These are phyloP conservation scores for Lasioglossum lativentre DNA, from an alignment of 2,888 invertebrate species.

Conservation along the genomic window DNA sequence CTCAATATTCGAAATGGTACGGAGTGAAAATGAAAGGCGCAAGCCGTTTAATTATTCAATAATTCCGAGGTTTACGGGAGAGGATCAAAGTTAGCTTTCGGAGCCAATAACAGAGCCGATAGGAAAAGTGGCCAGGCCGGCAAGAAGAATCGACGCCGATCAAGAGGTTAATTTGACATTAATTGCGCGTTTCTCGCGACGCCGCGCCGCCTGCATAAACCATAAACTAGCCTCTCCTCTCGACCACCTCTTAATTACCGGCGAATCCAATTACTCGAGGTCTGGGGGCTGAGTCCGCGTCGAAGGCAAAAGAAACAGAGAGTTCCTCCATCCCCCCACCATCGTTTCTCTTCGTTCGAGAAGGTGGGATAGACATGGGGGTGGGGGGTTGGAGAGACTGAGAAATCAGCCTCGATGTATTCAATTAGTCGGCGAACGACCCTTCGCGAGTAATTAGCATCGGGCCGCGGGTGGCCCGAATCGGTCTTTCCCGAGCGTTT, in stretches of 20 bases:
- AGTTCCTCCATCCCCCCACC: background rate
- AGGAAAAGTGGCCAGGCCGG: background rate
- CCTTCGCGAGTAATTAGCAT: slow-evolving; percentile 47
- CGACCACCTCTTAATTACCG: slow-evolving; percentile 32
- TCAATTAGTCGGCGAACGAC: slow-evolving; percentile 44
- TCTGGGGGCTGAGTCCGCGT: background rate
- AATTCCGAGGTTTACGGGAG: background rate
- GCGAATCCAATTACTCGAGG: slow-evolving; percentile 46
- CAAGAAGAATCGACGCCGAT: background rate
- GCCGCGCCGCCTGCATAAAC: slow-evolving; percentile 29
- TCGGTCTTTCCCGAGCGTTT: background rate
- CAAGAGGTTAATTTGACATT: slow-evolving; percentile 34
- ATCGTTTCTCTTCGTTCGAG: background rate
- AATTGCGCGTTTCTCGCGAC: slow-evolving; percentile 35
- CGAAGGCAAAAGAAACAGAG: slow-evolving; percentile 23
- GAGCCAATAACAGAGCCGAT: background rate
- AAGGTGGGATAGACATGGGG: background rate
- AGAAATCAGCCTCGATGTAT: slow-evolving; percentile 48
- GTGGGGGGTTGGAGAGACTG: background rate
- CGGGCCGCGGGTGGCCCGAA: slow-evolving; percentile 1
- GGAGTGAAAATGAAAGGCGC: too few species aligned
- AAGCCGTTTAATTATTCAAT: background rate
- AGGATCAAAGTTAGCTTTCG: background rate
- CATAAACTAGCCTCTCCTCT: slow-evolving; percentile 29
- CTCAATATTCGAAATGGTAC: too few species aligned